Conservation (phyloP, 2,797 vertebrate species). For the Sandelia bainsii region DNA sequence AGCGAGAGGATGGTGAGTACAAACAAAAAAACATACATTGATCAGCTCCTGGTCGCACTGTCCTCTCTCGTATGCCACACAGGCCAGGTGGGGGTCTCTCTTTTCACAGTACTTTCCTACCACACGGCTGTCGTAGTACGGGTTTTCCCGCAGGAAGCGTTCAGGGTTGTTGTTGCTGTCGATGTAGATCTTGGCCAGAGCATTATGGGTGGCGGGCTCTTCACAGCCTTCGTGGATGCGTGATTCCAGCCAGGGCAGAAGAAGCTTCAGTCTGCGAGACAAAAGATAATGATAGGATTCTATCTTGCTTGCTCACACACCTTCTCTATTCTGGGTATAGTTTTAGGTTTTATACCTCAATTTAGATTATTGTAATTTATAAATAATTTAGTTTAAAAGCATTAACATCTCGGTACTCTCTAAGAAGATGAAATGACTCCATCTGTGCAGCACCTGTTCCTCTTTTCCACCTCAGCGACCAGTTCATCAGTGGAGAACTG, state of each 20-base stretch:
- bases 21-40: constrained; percentile 82
- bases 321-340: neutral
- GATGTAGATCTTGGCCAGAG: constrained; percentile 98
- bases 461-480: constrained; percentile 98
- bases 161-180: constrained; percentile 99
- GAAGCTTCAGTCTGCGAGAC: constrained; percentile 91
- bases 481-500: constrained; percentile 99
- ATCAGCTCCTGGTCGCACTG: constrained; percentile 98
- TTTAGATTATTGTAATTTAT: neutral
- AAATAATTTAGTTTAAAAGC: neutral
- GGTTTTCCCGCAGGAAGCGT: constrained; percentile 97
- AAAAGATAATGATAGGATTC: neutral
- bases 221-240: constrained; percentile 98
- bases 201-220: constrained; percentile 97
- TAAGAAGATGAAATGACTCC: neutral
- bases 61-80: constrained; percentile 98
- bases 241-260: constrained; percentile 97
- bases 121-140: constrained; percentile 96
- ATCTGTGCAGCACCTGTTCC: constrained; percentile 90
- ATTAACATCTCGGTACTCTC: neutral
- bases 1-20: neutral
- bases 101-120: constrained; percentile 99
- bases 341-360: neutral
- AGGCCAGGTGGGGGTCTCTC: constrained; percentile 97
- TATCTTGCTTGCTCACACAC: neutral